These are phyloP conservation scores for Micropterix aruncella DNA, from an alignment of 2,888 invertebrate species.

Conservation along the genomic window DNA sequence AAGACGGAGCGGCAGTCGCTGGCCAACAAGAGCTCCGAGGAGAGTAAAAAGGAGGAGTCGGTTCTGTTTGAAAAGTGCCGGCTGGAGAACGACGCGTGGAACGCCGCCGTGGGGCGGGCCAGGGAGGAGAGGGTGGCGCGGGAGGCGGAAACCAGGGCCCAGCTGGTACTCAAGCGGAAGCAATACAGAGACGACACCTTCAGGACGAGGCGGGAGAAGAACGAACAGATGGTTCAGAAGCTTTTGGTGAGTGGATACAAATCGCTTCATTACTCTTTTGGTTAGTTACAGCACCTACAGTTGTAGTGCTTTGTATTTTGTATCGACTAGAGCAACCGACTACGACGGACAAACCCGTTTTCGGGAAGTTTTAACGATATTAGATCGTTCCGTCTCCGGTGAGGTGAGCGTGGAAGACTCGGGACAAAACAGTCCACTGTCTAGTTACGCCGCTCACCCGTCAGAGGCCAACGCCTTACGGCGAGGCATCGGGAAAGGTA, in stretches of 20 bases:
- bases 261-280: no score
- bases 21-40: constrained; percentile 37
- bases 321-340: no score
- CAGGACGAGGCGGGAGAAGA: constrained; percentile 23
- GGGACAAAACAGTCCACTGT: no score
- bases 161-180: constrained; percentile 30
- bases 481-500: no score
- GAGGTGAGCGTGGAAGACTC: no score
- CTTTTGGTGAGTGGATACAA: constrained; percentile 30
- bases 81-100: constrained; percentile 57
- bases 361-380: no score
- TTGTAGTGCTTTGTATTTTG: no score
- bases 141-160: constrained; percentile 31
- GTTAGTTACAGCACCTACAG: no score
- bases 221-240: constrained; percentile 34
- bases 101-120: constrained; percentile 40
- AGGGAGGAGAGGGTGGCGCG: constrained; percentile 41
- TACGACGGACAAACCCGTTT: no score
- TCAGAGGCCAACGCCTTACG: no score
- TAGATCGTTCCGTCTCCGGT: no score
- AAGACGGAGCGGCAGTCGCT: constrained; percentile 30
- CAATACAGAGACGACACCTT: constrained; percentile 23
- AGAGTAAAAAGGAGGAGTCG: constrained; percentile 40
- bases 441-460: no score
- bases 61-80: constrained; percentile 47